Evolutionary conservation across 1,140 invertebrate species (phyloP).

Genomic region (Habropoda laboriosa): DNA sequence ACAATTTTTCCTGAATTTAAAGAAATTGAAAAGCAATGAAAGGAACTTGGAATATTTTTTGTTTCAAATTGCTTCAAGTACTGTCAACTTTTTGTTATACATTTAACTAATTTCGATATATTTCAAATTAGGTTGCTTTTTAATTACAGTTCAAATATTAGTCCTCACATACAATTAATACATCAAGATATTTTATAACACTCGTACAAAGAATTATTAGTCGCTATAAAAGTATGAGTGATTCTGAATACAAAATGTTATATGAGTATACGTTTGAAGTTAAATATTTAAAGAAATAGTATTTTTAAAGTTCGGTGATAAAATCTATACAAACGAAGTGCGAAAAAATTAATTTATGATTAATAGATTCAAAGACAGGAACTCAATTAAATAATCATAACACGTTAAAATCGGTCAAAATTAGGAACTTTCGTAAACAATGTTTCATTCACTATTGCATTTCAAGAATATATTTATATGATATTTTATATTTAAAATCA

Average conservation of each 20-base stretch:
- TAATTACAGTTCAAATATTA: slow-evolving; percentile 20
- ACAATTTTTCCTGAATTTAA: slow-evolving; percentile 7
- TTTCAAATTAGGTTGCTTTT: slow-evolving; percentile 7
- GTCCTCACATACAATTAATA: background rate
- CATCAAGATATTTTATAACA: background rate
- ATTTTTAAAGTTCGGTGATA: too few species aligned
- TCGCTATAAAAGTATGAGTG: too few species aligned
- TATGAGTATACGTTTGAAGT: too few species aligned
- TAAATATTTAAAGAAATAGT: too few species aligned
- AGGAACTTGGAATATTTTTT: background rate
- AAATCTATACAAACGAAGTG: too few species aligned
- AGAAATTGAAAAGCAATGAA: slow-evolving; percentile 22
- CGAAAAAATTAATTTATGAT: too few species aligned
- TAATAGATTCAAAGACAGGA: too few species aligned
- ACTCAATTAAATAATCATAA: background rate
- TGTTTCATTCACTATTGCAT: background rate
- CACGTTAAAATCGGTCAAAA: background rate
- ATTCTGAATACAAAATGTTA: too few species aligned
- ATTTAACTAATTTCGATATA: slow-evolving; percentile 11
- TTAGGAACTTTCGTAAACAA: background rate
- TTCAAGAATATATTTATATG: background rate
- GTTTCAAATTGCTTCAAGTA: background rate
- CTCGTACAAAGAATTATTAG: background rate
- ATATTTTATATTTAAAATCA: background rate
- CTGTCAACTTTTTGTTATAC: slow-evolving; percentile 9